Conservation (phyloP, 2,797 vertebrate species). For the Spea hammondii region DNA sequence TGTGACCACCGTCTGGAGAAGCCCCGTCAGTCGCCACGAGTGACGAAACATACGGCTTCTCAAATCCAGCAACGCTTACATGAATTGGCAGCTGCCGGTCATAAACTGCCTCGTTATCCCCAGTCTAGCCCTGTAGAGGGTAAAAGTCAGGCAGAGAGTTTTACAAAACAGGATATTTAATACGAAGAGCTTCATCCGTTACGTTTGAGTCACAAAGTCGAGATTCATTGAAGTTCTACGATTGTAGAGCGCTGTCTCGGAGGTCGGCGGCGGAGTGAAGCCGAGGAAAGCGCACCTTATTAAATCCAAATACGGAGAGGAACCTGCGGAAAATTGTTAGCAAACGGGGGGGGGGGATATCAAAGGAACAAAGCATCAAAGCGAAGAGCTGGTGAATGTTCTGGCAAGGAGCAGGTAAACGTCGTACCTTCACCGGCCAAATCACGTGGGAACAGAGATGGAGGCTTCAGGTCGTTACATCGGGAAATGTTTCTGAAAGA, state of each 20-base stretch:
- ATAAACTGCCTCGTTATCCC: too few species aligned
- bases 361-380: slow-evolving; percentile 24
- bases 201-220: not conserved
- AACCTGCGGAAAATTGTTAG: not conserved
- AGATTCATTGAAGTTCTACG: not conserved
- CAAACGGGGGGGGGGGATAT: not conserved
- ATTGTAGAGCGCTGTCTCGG: not conserved
- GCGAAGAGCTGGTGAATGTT: not conserved
- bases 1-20: too few species aligned
- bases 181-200: too few species aligned
- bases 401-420: slow-evolving; percentile 4
- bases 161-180: too few species aligned
- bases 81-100: too few species aligned
- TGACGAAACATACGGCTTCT: too few species aligned
- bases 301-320: not conserved
- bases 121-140: too few species aligned
- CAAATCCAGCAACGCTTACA: too few species aligned
- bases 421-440: not conserved
- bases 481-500: too few species aligned
- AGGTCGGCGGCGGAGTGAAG: too few species aligned
- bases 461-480: not conserved
- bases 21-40: too few species aligned
- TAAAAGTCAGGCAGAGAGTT: too few species aligned
- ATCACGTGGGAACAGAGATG: not conserved
- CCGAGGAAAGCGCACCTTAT: slow-evolving; percentile 4